phyloP scores from a whole-genome alignment of 92 coral and sea anemone species.

The Pocillopora grandis region DNA sequence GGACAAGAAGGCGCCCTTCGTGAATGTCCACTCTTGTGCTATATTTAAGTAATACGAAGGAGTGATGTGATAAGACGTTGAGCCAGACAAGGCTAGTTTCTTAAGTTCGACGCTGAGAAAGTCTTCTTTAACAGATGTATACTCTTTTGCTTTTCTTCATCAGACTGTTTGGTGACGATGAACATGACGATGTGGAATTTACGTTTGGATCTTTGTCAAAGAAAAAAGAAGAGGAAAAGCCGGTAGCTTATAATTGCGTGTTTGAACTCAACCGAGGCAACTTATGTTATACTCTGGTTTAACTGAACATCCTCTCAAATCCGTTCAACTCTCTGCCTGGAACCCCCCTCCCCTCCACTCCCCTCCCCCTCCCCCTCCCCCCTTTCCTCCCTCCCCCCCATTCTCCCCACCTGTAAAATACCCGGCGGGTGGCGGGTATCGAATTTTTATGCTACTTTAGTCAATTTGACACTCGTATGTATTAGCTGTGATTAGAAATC shows the following conservation, averaged over 20 bases:
- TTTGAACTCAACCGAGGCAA: not conserved
- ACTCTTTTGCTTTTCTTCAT: not conserved
- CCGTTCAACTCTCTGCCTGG: not conserved
- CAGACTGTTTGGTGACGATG: constrained; percentile 85
- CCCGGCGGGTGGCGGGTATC: too few relatives aligned
- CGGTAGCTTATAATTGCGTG: not conserved
- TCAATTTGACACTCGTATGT: too few relatives aligned
- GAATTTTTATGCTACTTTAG: too few relatives aligned
- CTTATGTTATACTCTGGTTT: not conserved
- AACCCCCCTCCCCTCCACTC: not conserved
- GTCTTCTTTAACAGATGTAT: not conserved
- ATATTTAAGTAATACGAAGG: too few relatives aligned
- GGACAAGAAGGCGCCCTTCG: too few relatives aligned
- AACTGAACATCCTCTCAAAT: not conserved
- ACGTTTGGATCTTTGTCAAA: constrained; percentile 79
- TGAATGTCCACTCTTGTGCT: too few relatives aligned
- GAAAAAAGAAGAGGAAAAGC: constrained; percentile 45
- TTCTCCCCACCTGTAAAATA: not conserved
- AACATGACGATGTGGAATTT: constrained; percentile 84
- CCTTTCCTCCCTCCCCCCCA: not conserved
- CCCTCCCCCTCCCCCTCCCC: not conserved
- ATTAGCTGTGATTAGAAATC: too few relatives aligned
- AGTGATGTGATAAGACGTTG: too few relatives aligned
- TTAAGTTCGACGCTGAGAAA: not conserved
- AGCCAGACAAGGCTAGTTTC: too few relatives aligned